Percentiles rank a stretch among this genome's conserved stretches.
Conservation (phyloP, 2,797 vertebrate species). For the Remorina albescens region DNA sequence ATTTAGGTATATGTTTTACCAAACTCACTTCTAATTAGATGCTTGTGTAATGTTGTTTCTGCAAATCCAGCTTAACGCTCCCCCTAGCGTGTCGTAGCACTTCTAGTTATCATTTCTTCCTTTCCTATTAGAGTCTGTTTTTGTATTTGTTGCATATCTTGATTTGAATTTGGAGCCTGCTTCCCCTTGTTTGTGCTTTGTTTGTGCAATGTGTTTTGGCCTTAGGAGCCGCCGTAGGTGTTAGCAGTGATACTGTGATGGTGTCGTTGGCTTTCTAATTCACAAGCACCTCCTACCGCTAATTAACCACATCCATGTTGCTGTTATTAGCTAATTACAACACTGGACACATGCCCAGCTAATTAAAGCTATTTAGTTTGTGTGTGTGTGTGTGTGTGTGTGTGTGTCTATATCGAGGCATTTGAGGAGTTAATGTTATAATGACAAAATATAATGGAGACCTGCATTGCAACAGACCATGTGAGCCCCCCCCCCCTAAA, state of each 20-base stretch:
- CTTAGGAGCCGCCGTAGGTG: background rate
- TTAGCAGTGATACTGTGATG: slow-evolving; percentile 79
- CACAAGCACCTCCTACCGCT: slow-evolving; percentile 93
- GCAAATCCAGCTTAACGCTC: background rate
- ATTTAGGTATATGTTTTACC: no score
- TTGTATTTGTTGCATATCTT: background rate
- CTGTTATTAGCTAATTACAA: slow-evolving; percentile 98
- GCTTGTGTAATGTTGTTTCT: background rate
- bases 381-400: slow-evolving; percentile 40
- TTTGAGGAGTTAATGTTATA: slow-evolving; percentile 70
- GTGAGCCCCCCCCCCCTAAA: slow-evolving; percentile 33
- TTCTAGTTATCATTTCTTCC: background rate
- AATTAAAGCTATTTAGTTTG: slow-evolving; percentile 89
- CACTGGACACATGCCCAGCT: slow-evolving; percentile 95
- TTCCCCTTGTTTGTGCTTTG: background rate
- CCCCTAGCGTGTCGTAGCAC: background rate
- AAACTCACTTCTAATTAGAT: background rate
- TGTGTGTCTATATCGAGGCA: slow-evolving; percentile 50
- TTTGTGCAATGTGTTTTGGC: background rate
- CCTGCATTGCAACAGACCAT: slow-evolving; percentile 63
- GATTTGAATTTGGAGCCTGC: background rate
- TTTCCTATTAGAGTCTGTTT: background rate
- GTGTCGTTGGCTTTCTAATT: slow-evolving; percentile 91
- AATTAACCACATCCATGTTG: slow-evolving; percentile 95
- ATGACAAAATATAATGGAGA: slow-evolving; percentile 67